These are phyloP conservation scores for Drosophila hydei DNA, from an alignment of 1,140 invertebrate species.

Conservation along the genomic window DNA sequence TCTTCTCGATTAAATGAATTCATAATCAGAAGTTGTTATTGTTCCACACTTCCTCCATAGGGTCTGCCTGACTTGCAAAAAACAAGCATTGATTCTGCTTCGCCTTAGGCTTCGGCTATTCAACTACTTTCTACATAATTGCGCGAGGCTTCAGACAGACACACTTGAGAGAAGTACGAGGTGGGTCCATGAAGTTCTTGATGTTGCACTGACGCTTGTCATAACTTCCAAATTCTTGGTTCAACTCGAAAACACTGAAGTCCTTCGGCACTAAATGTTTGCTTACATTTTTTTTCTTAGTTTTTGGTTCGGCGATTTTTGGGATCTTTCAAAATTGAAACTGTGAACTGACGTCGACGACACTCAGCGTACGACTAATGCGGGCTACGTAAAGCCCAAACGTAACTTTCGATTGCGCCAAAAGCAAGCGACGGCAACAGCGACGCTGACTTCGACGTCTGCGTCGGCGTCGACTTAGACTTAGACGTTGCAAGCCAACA, in stretches of 20 bases:
- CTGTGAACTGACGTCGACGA: conserved; percentile 73
- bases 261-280: neutral
- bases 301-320: neutral
- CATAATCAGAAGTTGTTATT: neutral
- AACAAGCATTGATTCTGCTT: no score
- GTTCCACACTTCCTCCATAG: neutral
- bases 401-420: conserved; percentile 80
- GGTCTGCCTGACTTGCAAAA: neutral
- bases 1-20: no score
- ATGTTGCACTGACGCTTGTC: no score
- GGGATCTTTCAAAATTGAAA: conserved; percentile 31
- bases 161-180: no score
- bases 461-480: neutral
- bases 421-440: conserved; percentile 43
- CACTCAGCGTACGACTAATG: conserved; percentile 71
- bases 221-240: no score
- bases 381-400: conserved; percentile 73
- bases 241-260: no score
- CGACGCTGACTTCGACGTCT: neutral
- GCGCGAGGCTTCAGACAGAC: no score
- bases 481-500: conserved; percentile 20
- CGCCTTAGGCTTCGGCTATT: neutral
- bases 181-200: no score
- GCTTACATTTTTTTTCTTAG: neutral
- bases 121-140: conserved; percentile 3